These are phyloP conservation scores for Lissocephala sabroskyi DNA, from an alignment of 2,888 invertebrate genomes.

Conservation along the genomic window DNA sequence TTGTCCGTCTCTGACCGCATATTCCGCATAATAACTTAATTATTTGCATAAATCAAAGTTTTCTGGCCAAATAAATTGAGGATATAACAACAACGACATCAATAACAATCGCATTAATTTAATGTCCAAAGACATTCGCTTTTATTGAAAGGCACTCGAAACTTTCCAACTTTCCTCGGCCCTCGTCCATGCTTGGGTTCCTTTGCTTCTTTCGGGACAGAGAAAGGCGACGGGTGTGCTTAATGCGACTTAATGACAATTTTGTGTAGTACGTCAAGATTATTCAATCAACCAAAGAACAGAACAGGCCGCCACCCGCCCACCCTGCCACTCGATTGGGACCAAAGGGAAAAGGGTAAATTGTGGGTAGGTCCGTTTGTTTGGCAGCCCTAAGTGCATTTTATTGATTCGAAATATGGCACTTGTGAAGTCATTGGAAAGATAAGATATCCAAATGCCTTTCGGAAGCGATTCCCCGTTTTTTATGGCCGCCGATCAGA, in stretches of 20 bases:
- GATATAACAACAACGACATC: background rate
- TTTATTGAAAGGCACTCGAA: constrained; percentile 36
- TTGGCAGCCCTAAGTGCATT: too few relatives aligned
- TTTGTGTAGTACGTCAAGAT: constrained; percentile 48
- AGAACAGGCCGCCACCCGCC: too few relatives aligned
- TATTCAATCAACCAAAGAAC: too few relatives aligned
- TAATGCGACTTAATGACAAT: constrained; percentile 44
- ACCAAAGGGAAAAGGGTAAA: too few relatives aligned
- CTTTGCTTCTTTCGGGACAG: constrained; percentile 10
- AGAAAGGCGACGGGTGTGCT: constrained; percentile 1
- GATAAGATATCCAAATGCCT: too few relatives aligned
- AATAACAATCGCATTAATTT: constrained; percentile 17
- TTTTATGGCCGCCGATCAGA: too few relatives aligned
- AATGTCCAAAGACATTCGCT: constrained; percentile 27
- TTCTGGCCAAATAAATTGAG: constrained; percentile 3
- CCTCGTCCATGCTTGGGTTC: too few relatives aligned
- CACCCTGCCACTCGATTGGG: too few relatives aligned
- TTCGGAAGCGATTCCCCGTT: too few relatives aligned
- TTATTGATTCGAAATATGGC: too few relatives aligned
- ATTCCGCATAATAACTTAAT: constrained; percentile 57
- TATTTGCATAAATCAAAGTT: constrained; percentile 57
- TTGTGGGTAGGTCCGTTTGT: too few relatives aligned
- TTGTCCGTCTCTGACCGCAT: constrained; percentile 16
- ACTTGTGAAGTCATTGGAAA: too few relatives aligned
- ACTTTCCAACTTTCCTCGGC: constrained; percentile 17